Conservation (phyloP, 2,888 invertebrate species). For the Melipona beecheii region DNA sequence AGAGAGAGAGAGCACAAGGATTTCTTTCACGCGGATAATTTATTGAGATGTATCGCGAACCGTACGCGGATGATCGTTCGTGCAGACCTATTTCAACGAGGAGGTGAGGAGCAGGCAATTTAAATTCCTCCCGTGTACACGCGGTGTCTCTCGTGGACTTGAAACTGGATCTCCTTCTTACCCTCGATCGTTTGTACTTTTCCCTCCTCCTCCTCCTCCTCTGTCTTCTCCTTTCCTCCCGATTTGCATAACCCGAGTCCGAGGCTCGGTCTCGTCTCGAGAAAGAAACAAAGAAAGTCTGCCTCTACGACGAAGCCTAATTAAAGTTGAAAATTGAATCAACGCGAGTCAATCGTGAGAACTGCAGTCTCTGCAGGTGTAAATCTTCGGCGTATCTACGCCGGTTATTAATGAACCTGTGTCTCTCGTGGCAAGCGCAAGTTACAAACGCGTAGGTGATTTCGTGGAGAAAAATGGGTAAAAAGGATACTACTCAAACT, state of each 20-base stretch:
- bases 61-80: background rate
- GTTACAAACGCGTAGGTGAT: constrained; percentile 16
- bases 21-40: constrained; percentile 62
- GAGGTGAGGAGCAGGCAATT: constrained; percentile 11
- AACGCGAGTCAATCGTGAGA: constrained; percentile 43
- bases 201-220: too few species aligned
- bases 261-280: background rate
- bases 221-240: too few species aligned
- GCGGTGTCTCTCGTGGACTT: background rate
- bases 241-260: background rate
- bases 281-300: background rate
- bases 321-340: constrained; percentile 28
- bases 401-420: constrained; percentile 1
- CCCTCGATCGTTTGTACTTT: background rate
- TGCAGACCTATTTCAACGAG: constrained; percentile 1
- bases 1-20: constrained; percentile 54
- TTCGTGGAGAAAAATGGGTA: background rate
- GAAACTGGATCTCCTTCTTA: background rate
- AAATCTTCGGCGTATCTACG: constrained; percentile 4
- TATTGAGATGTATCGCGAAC: constrained; percentile 46
- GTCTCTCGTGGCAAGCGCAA: background rate
- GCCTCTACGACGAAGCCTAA: background rate
- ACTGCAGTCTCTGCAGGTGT: constrained; percentile 20
- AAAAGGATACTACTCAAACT: constrained; percentile 10
- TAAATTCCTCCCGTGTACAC: constrained; percentile 18